Evolutionary conservation across 1,140 invertebrate species (phyloP).

Genomic region (Brachionus calyciflorus): DNA sequence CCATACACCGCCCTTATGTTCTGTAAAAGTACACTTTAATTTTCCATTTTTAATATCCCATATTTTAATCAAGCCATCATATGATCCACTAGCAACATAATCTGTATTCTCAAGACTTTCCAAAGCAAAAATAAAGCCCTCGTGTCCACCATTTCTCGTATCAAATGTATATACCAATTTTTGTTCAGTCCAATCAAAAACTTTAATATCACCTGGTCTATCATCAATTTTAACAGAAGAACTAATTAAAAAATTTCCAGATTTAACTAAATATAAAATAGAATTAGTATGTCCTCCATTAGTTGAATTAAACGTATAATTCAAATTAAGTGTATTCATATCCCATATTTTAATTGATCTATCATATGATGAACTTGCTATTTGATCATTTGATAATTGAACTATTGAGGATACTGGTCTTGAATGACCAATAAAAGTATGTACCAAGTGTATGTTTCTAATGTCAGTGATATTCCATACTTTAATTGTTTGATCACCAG

Average conservation of each 20-base stretch:
- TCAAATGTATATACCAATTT: not conserved
- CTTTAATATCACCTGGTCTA: not conserved
- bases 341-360: not conserved
- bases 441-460: not conserved
- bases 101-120: constrained; percentile 53
- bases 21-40: not conserved
- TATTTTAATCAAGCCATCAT: not conserved
- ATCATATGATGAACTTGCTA: not conserved
- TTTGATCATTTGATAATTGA: not conserved
- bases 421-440: not conserved
- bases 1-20: not conserved
- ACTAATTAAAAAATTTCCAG: not conserved
- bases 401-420: not conserved
- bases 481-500: constrained; percentile 96
- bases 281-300: not conserved
- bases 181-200: not conserved
- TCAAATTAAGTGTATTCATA: not conserved
- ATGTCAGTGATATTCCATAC: constrained; percentile 55
- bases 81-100: not conserved
- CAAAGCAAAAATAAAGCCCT: not conserved
- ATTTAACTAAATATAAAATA: not conserved
- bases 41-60: not conserved
- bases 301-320: not conserved
- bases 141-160: too few relatives aligned
- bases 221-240: not conserved